Conservation (phyloP, 2,113 vertebrate genomes). For the Petrocephalus microphthalmus region DNA sequence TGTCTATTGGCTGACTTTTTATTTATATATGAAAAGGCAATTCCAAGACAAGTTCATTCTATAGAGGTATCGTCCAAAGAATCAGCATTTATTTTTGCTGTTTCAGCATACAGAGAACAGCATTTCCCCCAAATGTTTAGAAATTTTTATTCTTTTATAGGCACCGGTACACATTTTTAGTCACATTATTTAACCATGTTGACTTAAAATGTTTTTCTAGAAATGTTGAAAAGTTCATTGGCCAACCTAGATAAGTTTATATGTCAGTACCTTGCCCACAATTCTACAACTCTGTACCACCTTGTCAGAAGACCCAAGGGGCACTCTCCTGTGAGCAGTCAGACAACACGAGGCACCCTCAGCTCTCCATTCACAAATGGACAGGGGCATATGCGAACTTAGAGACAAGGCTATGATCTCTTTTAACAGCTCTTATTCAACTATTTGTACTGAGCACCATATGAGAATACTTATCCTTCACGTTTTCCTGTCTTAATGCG, state of each 20-base stretch:
- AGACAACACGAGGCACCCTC: background rate
- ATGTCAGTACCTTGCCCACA: background rate
- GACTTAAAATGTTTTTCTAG: background rate
- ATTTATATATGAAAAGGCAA: background rate
- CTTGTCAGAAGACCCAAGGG: slow-evolving; percentile 41
- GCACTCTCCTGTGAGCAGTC: background rate
- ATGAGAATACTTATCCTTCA: slow-evolving; percentile 46
- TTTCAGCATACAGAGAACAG: background rate
- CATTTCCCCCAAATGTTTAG: background rate
- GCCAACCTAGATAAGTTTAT: background rate
- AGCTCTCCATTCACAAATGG: background rate
- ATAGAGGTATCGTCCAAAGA: background rate
- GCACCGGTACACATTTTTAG: background rate
- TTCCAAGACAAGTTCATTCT: background rate
- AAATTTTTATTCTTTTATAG: background rate
- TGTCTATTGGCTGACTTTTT: background rate
- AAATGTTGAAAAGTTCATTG: background rate
- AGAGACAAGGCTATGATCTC: background rate
- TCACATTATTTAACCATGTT: background rate
- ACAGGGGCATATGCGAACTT: background rate
- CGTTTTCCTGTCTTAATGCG: slow-evolving; percentile 39
- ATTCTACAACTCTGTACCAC: background rate
- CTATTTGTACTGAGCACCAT: slow-evolving; percentile 23
- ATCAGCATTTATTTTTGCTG: background rate
- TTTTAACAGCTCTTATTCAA: background rate